Percentiles rank a stretch among this genome's conserved stretches.
Conservation (phyloP, 23 tunicate species). For the Corella eumyota region DNA sequence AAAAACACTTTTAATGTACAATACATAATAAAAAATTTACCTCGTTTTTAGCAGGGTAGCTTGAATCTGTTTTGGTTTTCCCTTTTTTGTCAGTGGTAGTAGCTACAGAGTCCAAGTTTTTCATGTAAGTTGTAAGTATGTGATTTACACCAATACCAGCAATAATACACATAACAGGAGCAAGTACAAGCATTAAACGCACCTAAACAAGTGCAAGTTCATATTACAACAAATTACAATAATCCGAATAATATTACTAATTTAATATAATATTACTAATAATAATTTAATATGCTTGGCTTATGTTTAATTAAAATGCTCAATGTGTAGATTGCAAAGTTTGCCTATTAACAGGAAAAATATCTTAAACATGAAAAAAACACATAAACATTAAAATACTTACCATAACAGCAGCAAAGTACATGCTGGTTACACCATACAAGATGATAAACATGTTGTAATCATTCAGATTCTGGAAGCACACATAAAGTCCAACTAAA, state of each 20-base stretch:
- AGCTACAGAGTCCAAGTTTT: constrained; percentile 63
- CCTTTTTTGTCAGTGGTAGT: constrained; percentile 45
- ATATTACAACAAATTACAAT: no score
- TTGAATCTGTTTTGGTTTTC: constrained; percentile 27
- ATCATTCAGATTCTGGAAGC: constrained; percentile 84
- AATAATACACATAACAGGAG: constrained; percentile 96
- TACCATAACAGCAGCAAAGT: constrained; percentile 98
- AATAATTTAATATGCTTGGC: no score
- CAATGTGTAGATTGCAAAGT: no score
- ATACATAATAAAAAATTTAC: no score
- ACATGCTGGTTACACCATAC: constrained; percentile 84
- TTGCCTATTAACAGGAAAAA: no score
- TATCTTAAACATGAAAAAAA: no score
- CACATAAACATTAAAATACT: no score
- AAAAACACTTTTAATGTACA: no score
- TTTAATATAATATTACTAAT: no score
- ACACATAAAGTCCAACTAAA: constrained; percentile 85
- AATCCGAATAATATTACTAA: no score
- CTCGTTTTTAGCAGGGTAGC: constrained; percentile 84
- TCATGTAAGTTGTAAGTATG: constrained; percentile 73
- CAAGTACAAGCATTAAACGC: constrained; percentile 95
- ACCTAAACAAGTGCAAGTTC: no score
- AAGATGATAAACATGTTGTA: constrained; percentile 86
- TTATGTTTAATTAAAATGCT: no score
- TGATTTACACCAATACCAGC: constrained; percentile 92